phyloP scores from a whole-genome alignment of 2,113 vertebrate genomes.

The Macroglossus sobrinus region DNA sequence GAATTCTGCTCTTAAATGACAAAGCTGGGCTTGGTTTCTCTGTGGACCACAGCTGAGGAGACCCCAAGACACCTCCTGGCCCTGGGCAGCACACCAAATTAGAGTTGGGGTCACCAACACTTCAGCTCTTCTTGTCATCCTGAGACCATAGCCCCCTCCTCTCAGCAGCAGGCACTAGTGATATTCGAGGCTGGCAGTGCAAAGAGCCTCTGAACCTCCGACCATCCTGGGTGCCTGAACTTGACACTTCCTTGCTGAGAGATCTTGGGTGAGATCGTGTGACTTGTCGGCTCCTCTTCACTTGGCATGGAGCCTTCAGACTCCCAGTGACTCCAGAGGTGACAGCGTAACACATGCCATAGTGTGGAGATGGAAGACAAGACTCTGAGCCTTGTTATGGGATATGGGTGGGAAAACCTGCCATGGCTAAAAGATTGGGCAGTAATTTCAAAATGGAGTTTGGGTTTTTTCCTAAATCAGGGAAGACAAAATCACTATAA shows the following conservation, averaged over 20 bases:
- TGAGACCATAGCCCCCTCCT: no score
- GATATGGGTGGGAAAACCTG: fast-evolving
- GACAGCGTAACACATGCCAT: background rate
- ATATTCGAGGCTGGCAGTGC: background rate
- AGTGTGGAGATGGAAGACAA: background rate
- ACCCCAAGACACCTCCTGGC: background rate
- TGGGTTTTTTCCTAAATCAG: background rate
- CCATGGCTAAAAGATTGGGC: background rate
- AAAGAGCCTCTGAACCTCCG: background rate
- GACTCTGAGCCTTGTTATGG: background rate
- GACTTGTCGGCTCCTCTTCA: background rate
- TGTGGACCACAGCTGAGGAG: background rate
- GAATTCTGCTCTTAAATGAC: background rate
- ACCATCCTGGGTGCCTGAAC: background rate
- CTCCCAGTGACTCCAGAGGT: background rate
- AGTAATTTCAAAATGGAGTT: background rate
- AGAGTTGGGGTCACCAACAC: background rate
- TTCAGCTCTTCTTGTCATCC: background rate
- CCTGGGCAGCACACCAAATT: no score
- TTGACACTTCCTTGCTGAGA: background rate
- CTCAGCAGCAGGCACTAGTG: no score
- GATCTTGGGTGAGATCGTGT: background rate
- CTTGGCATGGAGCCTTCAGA: background rate
- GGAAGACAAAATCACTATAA: background rate
- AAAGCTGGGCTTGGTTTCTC: background rate